These are phyloP conservation scores for Borostomias antarcticus DNA, from an alignment of 2,797 vertebrate species.

Conservation along the genomic window DNA sequence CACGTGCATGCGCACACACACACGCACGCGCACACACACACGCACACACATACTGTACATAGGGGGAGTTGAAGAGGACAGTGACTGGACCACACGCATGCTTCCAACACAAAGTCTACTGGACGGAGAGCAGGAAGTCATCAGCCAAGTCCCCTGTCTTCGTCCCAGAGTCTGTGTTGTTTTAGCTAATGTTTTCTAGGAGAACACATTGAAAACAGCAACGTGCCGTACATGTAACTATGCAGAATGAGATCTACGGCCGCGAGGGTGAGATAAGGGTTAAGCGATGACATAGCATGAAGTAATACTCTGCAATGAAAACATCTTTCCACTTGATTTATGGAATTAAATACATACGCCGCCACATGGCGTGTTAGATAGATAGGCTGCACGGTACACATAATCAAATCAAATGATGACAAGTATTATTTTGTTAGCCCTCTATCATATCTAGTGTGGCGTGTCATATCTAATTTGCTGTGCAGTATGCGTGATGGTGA, in stretches of 20 bases:
- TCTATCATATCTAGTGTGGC: constrained; percentile 37
- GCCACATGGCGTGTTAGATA: constrained; percentile 38
- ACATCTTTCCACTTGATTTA: background rate
- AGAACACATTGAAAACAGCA: too few species aligned
- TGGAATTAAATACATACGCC: background rate
- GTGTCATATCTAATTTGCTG: constrained; percentile 1
- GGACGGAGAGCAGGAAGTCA: constrained; percentile 39
- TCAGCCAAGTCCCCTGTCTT: constrained; percentile 32
- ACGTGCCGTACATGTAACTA: constrained; percentile 16
- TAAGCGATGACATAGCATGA: background rate
- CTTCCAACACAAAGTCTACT: constrained; percentile 17
- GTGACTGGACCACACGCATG: constrained; percentile 42
- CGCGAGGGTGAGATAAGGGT: constrained; percentile 20
- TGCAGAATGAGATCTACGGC: constrained; percentile 14
- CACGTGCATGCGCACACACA: constrained; percentile 9
- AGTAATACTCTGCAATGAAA: background rate
- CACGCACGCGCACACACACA: constrained; percentile 16
- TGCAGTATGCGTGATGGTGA: constrained; percentile 9
- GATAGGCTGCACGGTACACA: constrained; percentile 17
- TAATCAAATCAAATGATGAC: constrained; percentile 56
- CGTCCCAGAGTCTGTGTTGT: constrained; percentile 33
- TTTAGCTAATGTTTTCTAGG: too few species aligned
- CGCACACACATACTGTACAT: too few species aligned
- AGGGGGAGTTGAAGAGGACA: background rate
- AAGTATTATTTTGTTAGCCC: constrained; percentile 33